phyloP scores from a whole-genome alignment of 1,140 invertebrate genomes.

The Cotesia typhae region DNA sequence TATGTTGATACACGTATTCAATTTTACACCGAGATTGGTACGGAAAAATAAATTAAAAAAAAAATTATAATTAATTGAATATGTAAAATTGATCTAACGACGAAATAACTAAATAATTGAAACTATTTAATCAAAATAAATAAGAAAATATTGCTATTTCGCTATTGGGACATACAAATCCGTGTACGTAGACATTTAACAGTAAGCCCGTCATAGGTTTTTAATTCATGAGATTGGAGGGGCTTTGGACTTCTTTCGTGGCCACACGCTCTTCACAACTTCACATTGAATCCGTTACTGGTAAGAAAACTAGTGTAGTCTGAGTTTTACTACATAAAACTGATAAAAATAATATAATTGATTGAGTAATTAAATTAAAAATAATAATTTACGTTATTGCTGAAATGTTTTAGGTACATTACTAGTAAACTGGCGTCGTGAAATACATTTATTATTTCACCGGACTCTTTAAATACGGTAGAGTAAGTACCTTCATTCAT shows the following conservation, averaged over 20 bases:
- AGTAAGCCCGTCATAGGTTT: not conserved
- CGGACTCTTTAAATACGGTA: slow-evolving; percentile 60
- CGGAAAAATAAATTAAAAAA: too few species aligned
- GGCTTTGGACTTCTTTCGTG: not conserved
- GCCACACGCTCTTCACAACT: slow-evolving; percentile 40
- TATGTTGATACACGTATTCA: too few species aligned
- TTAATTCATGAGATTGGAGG: slow-evolving; percentile 12
- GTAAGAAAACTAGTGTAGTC: slow-evolving; percentile 57
- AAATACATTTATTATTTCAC: slow-evolving; percentile 54
- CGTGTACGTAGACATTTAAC: too few species aligned
- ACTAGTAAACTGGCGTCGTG: slow-evolving; percentile 60
- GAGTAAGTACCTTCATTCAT: slow-evolving; percentile 52
- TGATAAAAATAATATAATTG: slow-evolving; percentile 9
- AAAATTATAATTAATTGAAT: too few species aligned
- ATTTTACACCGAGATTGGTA: too few species aligned
- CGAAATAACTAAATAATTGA: too few species aligned
- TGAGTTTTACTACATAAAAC: slow-evolving; percentile 3
- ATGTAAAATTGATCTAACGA: too few species aligned
- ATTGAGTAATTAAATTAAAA: slow-evolving; percentile 48
- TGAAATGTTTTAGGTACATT: slow-evolving; percentile 58
- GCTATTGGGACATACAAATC: too few species aligned
- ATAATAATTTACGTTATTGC: slow-evolving; percentile 42
- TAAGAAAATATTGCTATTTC: too few species aligned
- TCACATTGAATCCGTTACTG: slow-evolving; percentile 58
- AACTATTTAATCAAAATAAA: too few species aligned